Base-by-base conservation (phyloP, 2,888 invertebrate genomes). In the Eupithecia subumbrata region DNA sequence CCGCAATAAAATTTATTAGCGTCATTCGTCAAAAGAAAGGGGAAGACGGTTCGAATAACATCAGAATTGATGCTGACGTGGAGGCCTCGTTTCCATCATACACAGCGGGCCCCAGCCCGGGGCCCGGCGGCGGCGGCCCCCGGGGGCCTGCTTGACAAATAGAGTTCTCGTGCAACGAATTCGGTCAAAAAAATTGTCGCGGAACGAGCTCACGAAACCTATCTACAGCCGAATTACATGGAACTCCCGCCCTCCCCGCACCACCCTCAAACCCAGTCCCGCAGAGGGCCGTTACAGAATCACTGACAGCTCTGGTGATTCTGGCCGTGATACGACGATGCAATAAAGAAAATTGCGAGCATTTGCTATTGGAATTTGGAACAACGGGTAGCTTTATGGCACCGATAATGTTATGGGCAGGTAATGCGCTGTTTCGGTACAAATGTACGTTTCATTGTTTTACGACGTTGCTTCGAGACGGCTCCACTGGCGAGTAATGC, bases 341-440 rank as follows among this genome's bases (percentile, higher is more conserved):
- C 91, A 92, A 94, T 94, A 94, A 94, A 93, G 90, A 91, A 93
- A 94, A 94, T 94, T 92, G 92, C 90, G 87, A 91, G 88, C 92
- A 93, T 93, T 94, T 92, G 92, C 90, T 91, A 90, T 91, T 90
- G 89, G 92, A 91, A 91, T 91, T 91, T 88, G 89, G 86, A 87
- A 89, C 86, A 88, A 89, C 89, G 90, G 88, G 88, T 86, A 92
- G 91, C 89, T 93, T 94, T 93, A 93, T 92, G 88, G 91, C 84
- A 84, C 86, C 91, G 92, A 93, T 94, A 94, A 93, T 93, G 93
- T 92, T 91, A 94, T 92, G 92, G 92, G 90, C 92, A 92, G 92
- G 92, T 92, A 93, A 93, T 92, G 92, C 86, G 89, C 88, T 91
- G 90, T 90, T 91, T 88, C 88, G 87, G 89, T 89, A 91, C 88